Percentiles rank a stretch among this genome's conserved stretches.
These are phyloP conservation scores for Ctena decussata DNA, from an alignment of 2,888 invertebrate genomes.

Conservation along the genomic window DNA sequence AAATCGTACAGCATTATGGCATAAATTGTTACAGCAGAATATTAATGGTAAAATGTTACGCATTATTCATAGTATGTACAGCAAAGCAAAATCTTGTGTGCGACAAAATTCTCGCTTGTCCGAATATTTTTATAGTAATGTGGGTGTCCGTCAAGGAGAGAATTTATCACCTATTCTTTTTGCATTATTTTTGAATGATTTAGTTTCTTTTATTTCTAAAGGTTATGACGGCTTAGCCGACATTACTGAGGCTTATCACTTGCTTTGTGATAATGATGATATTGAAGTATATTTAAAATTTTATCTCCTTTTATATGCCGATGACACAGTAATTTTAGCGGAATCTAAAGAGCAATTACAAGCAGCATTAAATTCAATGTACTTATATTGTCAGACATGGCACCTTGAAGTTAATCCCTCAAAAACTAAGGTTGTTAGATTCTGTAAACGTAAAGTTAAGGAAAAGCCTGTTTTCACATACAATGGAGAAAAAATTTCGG, in stretches of 20 bases:
- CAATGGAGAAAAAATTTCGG: background rate
- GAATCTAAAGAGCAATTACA: background rate
- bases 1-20: too few relatives aligned
- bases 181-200: too few relatives aligned
- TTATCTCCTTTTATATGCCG: background rate
- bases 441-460: background rate
- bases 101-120: too few relatives aligned
- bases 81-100: too few relatives aligned
- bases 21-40: too few relatives aligned
- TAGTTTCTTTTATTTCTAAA: background rate
- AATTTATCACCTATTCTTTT: too few relatives aligned
- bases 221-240: background rate
- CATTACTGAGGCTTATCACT: background rate
- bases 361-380: background rate
- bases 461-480: background rate
- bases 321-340: background rate
- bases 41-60: too few relatives aligned
- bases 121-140: too few relatives aligned
- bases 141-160: too few relatives aligned
- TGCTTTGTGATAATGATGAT: background rate
- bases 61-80: too few relatives aligned
- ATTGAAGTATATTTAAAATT: background rate
- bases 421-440: constrained; percentile 4
- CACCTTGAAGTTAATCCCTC: background rate
- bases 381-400: constrained; percentile 1